Conservation (phyloP, 2,797 vertebrate genomes). For the Triplophysa bombifrons region DNA sequence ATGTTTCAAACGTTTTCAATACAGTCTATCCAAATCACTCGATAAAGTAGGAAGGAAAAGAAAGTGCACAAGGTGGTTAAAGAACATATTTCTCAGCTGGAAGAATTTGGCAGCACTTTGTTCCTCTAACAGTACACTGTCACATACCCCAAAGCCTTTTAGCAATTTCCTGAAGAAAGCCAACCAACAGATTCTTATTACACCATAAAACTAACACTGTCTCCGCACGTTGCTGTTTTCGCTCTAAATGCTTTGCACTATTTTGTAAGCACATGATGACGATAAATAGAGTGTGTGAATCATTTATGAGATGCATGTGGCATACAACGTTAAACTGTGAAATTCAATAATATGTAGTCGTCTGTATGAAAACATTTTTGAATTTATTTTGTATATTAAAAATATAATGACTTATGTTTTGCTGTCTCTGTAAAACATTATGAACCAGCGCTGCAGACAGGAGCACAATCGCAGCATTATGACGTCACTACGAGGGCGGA, state of each 20-base stretch:
- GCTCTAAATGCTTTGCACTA: constrained; percentile 3
- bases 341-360: background rate
- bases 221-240: background rate
- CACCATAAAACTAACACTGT: constrained; percentile 9
- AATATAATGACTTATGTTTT: background rate
- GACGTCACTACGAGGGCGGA: constrained; percentile 65
- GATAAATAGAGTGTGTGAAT: background rate
- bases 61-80: constrained; percentile 61
- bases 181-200: constrained; percentile 8
- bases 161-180: constrained; percentile 41
- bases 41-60: constrained; percentile 47
- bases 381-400: background rate
- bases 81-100: constrained; percentile 63
- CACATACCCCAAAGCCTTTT: constrained; percentile 35
- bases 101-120: constrained; percentile 55
- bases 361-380: background rate
- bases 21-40: constrained; percentile 61
- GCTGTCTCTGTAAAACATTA: background rate
- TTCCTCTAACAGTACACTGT: constrained; percentile 41
- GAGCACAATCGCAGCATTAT: constrained; percentile 73
- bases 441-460: constrained; percentile 29
- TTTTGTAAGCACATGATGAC: background rate
- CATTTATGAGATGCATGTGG: background rate
- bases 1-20: background rate
- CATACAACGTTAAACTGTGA: background rate